Conservation (phyloP, 2,888 invertebrate genomes). For the Bruchidius siliquastri region DNA sequence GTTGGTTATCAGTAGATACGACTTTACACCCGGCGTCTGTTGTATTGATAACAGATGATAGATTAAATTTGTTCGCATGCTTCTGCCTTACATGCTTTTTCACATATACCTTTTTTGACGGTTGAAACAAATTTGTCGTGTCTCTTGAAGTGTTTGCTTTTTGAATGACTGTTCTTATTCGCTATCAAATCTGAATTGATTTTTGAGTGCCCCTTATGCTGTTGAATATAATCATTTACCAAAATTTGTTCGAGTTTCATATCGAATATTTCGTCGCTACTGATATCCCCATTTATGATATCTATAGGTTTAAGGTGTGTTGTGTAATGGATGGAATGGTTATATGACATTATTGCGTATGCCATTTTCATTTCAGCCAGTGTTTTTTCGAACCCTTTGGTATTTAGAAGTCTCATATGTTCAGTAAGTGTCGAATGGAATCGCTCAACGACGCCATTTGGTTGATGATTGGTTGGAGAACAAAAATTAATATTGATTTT, state of each 20-base stretch:
- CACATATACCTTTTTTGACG: constrained; percentile 1
- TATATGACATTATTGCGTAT: constrained; percentile 5
- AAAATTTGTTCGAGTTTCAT: not conserved
- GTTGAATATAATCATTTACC: constrained; percentile 2
- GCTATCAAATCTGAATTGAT: not conserved
- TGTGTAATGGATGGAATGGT: constrained; percentile 6
- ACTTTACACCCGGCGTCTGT: not conserved
- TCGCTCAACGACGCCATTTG: constrained; percentile 10
- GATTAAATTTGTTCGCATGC: not conserved
- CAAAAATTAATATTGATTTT: constrained; percentile 21
- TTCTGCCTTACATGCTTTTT: not conserved
- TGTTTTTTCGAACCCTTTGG: not conserved
- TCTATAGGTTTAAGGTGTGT: constrained; percentile 8
- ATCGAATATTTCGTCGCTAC: constrained; percentile 1
- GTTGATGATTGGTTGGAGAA: constrained; percentile 16
- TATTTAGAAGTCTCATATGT: no score
- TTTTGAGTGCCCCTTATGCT: constrained; percentile 1
- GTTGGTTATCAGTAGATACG: not conserved
- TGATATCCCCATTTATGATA: constrained; percentile 7
- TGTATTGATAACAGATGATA: not conserved
- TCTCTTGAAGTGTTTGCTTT: constrained; percentile 1
- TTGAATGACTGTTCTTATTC: not conserved
- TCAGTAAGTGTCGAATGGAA: not conserved
- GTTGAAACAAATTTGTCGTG: not conserved
- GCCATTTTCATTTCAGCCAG: constrained; percentile 8